Conservation (phyloP, 2,888 invertebrate genomes). For the Dolomedes plantarius region DNA sequence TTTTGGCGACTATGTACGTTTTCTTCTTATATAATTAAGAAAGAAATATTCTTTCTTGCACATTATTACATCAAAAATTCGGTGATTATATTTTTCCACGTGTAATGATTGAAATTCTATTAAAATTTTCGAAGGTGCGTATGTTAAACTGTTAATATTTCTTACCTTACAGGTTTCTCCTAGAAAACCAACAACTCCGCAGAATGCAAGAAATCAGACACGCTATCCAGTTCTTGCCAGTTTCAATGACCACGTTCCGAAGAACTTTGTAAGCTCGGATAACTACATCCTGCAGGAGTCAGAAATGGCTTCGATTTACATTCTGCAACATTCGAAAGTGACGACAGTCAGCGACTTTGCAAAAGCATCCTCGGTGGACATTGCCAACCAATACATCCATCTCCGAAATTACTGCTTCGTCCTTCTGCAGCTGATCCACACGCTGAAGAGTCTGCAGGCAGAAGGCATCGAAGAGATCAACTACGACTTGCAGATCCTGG, state of each 20-base stretch:
- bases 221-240: constrained; percentile 47
- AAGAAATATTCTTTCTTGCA: too few species aligned
- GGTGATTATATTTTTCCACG: not conserved
- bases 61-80: too few species aligned
- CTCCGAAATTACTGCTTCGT: constrained; percentile 84
- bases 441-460: constrained; percentile 87
- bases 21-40: too few species aligned
- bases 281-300: not conserved
- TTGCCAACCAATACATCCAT: constrained; percentile 33
- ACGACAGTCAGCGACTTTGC: constrained; percentile 31
- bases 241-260: constrained; percentile 51
- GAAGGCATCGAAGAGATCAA: constrained; percentile 88
- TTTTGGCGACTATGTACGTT: too few species aligned
- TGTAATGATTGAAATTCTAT: too few species aligned
- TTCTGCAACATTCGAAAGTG: constrained; percentile 14
- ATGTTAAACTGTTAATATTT: too few species aligned
- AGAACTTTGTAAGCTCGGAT: not conserved
- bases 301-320: constrained; percentile 38
- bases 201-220: constrained; percentile 3
- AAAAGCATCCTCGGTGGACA: not conserved
- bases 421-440: constrained; percentile 87
- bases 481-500: not conserved
- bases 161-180: constrained; percentile 53
- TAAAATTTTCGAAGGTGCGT: too few species aligned
- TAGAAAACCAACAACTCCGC: constrained; percentile 26